Conservation (phyloP, 2,888 invertebrate species). For the Drosophila austrosaltans region DNA sequence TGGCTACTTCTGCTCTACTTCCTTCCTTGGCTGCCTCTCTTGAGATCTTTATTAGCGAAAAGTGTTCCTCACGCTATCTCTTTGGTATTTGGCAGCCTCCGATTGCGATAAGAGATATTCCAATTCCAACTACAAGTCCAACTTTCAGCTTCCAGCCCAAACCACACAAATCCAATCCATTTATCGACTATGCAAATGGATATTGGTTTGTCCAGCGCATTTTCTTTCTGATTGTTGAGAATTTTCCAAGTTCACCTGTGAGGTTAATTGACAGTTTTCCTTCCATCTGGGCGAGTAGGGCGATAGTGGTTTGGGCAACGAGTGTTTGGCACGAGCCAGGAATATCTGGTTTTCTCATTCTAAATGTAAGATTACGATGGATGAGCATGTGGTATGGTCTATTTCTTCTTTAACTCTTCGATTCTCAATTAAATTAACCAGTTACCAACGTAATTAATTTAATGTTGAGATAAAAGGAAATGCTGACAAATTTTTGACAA, state of each 20-base stretch:
- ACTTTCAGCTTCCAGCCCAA: conserved; percentile 20
- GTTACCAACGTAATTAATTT: background rate
- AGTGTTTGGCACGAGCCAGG: conserved; percentile 40
- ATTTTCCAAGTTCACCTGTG: conserved; percentile 62
- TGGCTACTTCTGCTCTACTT: conserved; percentile 37
- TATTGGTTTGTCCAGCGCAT: conserved; percentile 37
- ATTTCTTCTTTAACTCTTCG: too few species aligned
- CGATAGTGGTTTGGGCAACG: background rate
- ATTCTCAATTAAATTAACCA: background rate
- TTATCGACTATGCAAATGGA: conserved; percentile 55
- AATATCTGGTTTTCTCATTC: background rate
- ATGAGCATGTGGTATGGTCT: background rate
- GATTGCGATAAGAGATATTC: conserved; percentile 57
- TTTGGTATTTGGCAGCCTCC: conserved; percentile 61
- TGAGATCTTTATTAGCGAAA: conserved; percentile 72
- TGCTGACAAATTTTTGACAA: too few species aligned
- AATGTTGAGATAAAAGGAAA: background rate
- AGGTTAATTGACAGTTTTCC: conserved; percentile 81
- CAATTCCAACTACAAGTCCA: conserved; percentile 19
- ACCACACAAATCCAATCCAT: conserved; percentile 29
- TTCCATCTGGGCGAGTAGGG: conserved; percentile 8
- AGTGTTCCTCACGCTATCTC: conserved; percentile 51
- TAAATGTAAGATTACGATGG: background rate
- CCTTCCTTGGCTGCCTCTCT: conserved; percentile 36
- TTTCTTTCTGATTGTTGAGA: conserved; percentile 40